Percentiles rank a stretch among this genome's conserved stretches.
Conservation (phyloP, 2,113 vertebrate genomes). For the Peucedramus taeniatus region DNA sequence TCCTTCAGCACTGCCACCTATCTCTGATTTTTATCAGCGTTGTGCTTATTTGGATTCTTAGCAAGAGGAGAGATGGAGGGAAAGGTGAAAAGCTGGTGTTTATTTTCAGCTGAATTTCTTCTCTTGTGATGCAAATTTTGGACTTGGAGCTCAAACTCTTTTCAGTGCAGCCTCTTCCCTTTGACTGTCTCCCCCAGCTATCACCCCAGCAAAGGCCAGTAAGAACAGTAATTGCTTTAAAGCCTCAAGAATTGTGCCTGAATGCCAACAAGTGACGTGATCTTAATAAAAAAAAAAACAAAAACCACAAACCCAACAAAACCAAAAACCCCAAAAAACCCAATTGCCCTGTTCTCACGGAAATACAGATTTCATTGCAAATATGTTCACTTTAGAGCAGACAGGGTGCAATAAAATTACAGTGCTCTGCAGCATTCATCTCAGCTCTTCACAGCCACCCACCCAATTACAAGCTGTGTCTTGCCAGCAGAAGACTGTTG, state of each 20-base stretch:
- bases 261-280: conserved; percentile 32
- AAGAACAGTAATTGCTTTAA: conserved; percentile 4
- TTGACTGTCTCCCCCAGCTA: not conserved
- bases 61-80: not conserved
- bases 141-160: not conserved
- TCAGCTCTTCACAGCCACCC: conserved; percentile 50
- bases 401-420: conserved; percentile 44
- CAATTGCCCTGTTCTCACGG: not conserved
- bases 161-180: not conserved
- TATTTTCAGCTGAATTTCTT: not conserved
- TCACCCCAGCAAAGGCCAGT: not conserved
- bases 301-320: not conserved
- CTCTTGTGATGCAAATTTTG: not conserved
- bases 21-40: not conserved
- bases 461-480: conserved; percentile 59
- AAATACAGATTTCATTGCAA: conserved; percentile 60
- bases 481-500: conserved; percentile 59
- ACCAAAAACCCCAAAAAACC: not conserved
- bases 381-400: conserved; percentile 18
- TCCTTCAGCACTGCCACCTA: not conserved
- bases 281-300: not conserved
- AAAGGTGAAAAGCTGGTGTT: not conserved
- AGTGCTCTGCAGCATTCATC: conserved; percentile 46
- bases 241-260: not conserved
- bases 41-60: not conserved